Evolutionary conservation across 2,113 vertebrate species (phyloP).

Genomic region (Pitta sordida): DNA sequence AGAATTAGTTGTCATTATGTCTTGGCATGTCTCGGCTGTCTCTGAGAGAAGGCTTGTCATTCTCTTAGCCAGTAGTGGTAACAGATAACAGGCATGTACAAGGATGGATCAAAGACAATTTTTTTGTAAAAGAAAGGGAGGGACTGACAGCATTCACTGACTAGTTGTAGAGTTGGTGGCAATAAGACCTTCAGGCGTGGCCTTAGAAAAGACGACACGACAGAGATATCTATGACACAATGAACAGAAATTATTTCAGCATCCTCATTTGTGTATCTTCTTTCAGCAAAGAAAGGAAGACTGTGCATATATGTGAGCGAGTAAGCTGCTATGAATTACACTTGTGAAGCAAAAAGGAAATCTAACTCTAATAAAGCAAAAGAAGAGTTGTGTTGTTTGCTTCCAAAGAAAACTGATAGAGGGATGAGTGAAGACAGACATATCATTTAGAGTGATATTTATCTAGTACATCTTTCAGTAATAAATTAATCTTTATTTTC

Average conservation of each 20-base stretch:
- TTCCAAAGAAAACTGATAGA: neutral
- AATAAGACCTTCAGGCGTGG: neutral
- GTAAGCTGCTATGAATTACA: neutral
- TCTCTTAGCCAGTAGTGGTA: neutral
- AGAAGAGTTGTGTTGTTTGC: neutral
- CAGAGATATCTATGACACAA: neutral
- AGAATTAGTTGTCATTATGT: neutral
- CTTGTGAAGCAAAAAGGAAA: neutral
- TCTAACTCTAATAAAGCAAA: neutral
- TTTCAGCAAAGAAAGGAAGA: neutral
- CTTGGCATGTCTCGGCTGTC: neutral
- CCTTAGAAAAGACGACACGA: neutral
- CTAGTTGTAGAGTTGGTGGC: neutral
- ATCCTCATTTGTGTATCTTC: neutral
- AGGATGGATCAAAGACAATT: neutral
- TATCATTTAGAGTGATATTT: neutral
- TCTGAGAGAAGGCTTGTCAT: neutral
- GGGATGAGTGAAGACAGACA: neutral
- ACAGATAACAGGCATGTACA: neutral
- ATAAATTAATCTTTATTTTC: neutral
- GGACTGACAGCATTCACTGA: fast-evolving
- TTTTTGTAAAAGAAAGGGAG: neutral
- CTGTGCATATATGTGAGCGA: fast-evolving
- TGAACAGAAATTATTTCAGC: neutral
- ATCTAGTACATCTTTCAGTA: neutral